Percentiles rank a stretch among this genome's conserved stretches.
phyloP scores from a whole-genome alignment of 2,113 vertebrate species.

The Pelecanus crispus region DNA sequence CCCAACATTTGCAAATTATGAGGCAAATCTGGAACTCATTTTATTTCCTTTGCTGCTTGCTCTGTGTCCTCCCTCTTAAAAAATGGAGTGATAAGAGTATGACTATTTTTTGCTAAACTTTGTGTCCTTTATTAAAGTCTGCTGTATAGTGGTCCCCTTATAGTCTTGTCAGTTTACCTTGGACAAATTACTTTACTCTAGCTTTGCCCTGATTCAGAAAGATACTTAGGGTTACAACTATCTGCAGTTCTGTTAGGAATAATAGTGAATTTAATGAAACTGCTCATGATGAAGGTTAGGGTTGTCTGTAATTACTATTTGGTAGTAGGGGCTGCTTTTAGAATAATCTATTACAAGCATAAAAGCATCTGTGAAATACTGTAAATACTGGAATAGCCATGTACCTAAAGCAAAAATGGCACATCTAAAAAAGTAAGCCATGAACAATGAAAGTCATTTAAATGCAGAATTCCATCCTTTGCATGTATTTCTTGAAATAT shows the following conservation, averaged over 20 bases:
- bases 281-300: neutral
- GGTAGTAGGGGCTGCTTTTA: neutral
- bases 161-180: neutral
- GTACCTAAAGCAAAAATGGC: neutral
- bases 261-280: neutral
- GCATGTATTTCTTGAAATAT: neutral
- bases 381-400: neutral
- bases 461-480: neutral
- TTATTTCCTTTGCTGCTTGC: constrained; percentile 5
- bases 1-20: constrained; percentile 7
- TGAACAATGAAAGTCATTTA: neutral
- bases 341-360: neutral
- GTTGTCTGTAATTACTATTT: neutral
- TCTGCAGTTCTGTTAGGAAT: neutral
- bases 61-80: constrained; percentile 5
- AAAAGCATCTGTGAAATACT: neutral
- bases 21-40: constrained; percentile 12
- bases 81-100: neutral
- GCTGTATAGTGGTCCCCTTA: neutral
- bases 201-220: neutral
- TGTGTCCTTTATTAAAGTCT: neutral
- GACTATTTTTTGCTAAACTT: neutral
- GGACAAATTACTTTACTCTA: neutral
- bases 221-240: neutral
- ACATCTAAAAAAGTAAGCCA: neutral